Conservation (phyloP, 2,113 vertebrate genomes). For the Bufo bufo region DNA sequence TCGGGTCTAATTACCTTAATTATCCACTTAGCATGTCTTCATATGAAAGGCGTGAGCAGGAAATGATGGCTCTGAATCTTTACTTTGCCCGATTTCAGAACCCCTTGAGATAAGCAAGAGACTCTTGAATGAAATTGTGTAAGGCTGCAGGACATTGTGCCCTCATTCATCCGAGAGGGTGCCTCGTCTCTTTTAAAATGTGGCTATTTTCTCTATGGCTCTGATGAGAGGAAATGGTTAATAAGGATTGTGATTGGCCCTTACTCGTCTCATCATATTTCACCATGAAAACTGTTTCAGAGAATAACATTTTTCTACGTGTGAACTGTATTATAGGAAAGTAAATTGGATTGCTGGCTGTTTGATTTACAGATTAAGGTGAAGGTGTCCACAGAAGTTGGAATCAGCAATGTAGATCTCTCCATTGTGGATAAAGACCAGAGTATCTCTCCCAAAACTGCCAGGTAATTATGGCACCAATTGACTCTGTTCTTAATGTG, state of each 20-base stretch:
- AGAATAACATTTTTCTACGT: background rate
- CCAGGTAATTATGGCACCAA: slow-evolving; percentile 72
- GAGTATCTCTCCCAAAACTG: slow-evolving; percentile 96
- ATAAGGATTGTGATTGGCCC: background rate
- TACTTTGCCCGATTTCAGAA: background rate
- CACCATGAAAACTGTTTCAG: background rate
- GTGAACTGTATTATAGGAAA: background rate
- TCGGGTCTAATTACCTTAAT: slow-evolving; percentile 28
- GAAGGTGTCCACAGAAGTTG: slow-evolving; percentile 96
- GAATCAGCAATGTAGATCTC: slow-evolving; percentile 92
- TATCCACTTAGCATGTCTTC: slow-evolving; percentile 41
- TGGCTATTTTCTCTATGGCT: background rate
- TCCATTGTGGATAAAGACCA: slow-evolving; percentile 98
- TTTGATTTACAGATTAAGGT: slow-evolving; percentile 85
- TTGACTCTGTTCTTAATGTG: background rate
- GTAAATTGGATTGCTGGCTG: background rate
- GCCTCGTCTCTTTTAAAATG: background rate
- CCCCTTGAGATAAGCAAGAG: slow-evolving; percentile 41
- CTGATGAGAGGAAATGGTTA: background rate
- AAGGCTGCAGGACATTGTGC: slow-evolving; percentile 1
- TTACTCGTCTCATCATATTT: background rate
- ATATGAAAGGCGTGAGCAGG: background rate
- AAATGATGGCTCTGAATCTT: background rate
- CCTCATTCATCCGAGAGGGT: background rate
- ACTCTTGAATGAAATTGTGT: slow-evolving; percentile 40